Evolutionary conservation across 2,888 invertebrate species (phyloP).

Genomic region (Lepidochitona cinerea): DNA sequence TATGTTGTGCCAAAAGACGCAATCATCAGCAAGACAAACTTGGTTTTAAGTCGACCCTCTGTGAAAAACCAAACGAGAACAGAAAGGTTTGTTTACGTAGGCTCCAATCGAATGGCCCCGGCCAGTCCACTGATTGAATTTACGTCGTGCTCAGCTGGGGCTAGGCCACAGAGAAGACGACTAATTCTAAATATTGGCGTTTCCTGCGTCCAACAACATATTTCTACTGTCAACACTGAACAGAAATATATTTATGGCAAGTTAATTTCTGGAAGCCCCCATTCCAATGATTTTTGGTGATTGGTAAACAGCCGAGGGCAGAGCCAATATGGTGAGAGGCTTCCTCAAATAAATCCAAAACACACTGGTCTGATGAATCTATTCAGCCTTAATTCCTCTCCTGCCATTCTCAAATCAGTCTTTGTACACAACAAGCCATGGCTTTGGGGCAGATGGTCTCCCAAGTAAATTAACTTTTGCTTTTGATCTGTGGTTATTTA

Average conservation of each 20-base stretch:
- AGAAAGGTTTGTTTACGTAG: neutral
- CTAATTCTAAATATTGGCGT: conserved; percentile 37
- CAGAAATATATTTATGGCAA: conserved; percentile 35
- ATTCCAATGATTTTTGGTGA: conserved; percentile 28
- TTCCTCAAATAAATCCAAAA: conserved; percentile 36
- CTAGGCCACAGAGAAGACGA: conserved; percentile 17
- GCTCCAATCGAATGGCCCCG: conserved; percentile 22
- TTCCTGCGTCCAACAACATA: conserved; percentile 37
- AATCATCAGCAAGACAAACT: neutral
- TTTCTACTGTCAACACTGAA: conserved; percentile 32
- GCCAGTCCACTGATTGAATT: conserved; percentile 30
- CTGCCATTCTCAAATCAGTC: conserved; percentile 26
- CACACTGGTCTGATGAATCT: conserved; percentile 23
- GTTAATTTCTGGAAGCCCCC: conserved; percentile 32
- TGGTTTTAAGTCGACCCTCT: neutral
- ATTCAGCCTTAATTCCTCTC: conserved; percentile 28
- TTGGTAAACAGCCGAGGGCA: conserved; percentile 31
- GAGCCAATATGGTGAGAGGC: conserved; percentile 22
- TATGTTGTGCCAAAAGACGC: conserved; percentile 3
- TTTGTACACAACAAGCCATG: conserved; percentile 26
- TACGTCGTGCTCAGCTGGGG: conserved; percentile 15
- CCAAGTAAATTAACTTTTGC: conserved; percentile 36
- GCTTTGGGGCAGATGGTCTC: conserved; percentile 19
- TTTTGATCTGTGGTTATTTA: conserved; percentile 36
- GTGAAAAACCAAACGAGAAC: conserved; percentile 1